phyloP scores from a whole-genome alignment of 2,888 invertebrate species.

The Petrolisthes manimaculis region DNA sequence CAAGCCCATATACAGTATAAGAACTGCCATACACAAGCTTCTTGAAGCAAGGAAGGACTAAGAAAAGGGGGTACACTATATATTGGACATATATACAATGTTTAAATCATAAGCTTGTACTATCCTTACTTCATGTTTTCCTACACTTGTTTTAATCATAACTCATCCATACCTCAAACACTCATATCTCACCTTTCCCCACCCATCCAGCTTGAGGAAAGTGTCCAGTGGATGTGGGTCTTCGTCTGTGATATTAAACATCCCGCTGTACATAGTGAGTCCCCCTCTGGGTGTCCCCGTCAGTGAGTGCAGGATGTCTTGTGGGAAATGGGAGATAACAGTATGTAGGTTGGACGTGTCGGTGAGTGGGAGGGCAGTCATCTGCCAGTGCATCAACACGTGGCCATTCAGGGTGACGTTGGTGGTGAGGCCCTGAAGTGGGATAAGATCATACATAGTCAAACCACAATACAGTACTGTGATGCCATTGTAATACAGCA shows the following conservation, averaged over 20 bases:
- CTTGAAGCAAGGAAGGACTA: too few relatives aligned
- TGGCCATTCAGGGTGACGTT: conserved; percentile 44
- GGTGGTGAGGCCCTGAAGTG: conserved; percentile 54
- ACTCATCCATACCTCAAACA: too few relatives aligned
- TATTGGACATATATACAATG: too few relatives aligned
- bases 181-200: conserved; percentile 76
- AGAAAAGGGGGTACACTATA: too few relatives aligned
- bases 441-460: too few relatives aligned
- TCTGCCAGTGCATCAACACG: conserved; percentile 54
- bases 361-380: conserved; percentile 54
- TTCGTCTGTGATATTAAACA: conserved; percentile 48
- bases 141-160: too few relatives aligned
- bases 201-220: conserved; percentile 82
- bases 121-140: too few relatives aligned
- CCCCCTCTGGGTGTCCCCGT: conserved; percentile 20
- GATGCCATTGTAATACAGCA: not conserved
- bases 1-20: too few relatives aligned
- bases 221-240: conserved; percentile 71
- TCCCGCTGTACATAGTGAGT: conserved; percentile 61
- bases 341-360: conserved; percentile 19
- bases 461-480: not conserved
- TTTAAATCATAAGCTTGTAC: too few relatives aligned
- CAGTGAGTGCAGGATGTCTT: not conserved
- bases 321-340: conserved; percentile 20
- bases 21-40: too few relatives aligned